These are phyloP conservation scores for Apodemus sylvaticus DNA, from an alignment of 2,113 vertebrate genomes.

Conservation along the genomic window DNA sequence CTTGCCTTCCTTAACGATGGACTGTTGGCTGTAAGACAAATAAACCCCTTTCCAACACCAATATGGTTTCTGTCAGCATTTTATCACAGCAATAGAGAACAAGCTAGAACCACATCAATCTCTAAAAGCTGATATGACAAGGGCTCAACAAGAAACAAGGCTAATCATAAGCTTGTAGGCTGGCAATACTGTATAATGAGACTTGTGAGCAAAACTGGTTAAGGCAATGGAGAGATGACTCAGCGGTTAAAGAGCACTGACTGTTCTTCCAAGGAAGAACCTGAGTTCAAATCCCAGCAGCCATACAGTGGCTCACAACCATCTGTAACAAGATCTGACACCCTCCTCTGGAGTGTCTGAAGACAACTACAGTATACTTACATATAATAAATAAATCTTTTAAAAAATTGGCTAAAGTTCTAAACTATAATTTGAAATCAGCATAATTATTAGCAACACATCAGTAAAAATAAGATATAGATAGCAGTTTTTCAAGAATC, in stretches of 20 bases:
- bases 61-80: background rate
- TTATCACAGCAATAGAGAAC: background rate
- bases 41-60: background rate
- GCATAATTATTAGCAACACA: background rate
- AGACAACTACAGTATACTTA: too few species aligned
- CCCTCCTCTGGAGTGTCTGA: too few species aligned
- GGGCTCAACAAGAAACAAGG: background rate
- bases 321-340: too few species aligned
- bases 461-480: background rate
- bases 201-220: slow-evolving; percentile 18
- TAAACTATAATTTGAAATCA: slow-evolving; percentile 24
- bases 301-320: too few species aligned
- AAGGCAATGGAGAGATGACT: background rate
- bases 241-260: too few species aligned
- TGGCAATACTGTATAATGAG: background rate
- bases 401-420: slow-evolving; percentile 12
- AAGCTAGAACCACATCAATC: background rate
- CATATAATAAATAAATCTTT: too few species aligned
- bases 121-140: background rate
- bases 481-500: slow-evolving; percentile 24
- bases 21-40: background rate
- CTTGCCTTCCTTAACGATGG: background rate
- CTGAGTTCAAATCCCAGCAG: too few species aligned
- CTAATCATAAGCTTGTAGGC: background rate
- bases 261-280: too few species aligned